phyloP scores from a whole-genome alignment of 2,113 vertebrate genomes.

The Hippocampus comes region DNA sequence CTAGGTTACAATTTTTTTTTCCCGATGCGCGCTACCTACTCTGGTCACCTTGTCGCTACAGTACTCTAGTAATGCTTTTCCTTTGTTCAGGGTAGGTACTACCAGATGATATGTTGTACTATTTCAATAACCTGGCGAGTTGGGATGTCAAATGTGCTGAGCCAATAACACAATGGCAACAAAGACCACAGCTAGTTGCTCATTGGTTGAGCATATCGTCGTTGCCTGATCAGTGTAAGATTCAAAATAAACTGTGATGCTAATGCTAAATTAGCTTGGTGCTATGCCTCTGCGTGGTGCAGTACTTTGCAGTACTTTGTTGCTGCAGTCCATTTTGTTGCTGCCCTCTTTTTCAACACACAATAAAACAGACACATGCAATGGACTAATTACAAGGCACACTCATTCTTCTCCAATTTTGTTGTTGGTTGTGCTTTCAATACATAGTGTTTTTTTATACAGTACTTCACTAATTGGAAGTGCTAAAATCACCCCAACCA shows the following conservation, averaged over 20 bases:
- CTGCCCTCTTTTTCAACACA: not conserved
- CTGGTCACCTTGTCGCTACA: not conserved
- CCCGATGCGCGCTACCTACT: not conserved
- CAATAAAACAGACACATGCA: not conserved
- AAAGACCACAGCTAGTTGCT: too few species aligned
- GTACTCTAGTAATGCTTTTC: not conserved
- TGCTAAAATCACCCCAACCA: not conserved
- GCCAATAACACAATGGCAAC: not conserved
- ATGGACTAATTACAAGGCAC: not conserved
- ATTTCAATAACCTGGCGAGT: not conserved
- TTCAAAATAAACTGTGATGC: not conserved
- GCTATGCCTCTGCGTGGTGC: not conserved
- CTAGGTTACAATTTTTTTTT: not conserved
- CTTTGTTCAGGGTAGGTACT: too few species aligned
- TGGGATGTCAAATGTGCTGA: not conserved
- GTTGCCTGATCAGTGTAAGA: too few species aligned
- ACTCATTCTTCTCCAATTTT: not conserved
- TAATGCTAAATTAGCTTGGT: not conserved
- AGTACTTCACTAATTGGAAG: not conserved
- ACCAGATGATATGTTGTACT: not conserved
- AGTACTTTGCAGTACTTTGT: not conserved
- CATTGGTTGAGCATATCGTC: too few species aligned
- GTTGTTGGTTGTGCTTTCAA: not conserved
- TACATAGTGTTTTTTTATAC: not conserved
- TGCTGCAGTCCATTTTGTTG: not conserved